A percentile compares a stretch with the other conserved stretches of the same genome.
Conservation (phyloP, 2,888 invertebrate genomes). For the Morpho achilles region DNA sequence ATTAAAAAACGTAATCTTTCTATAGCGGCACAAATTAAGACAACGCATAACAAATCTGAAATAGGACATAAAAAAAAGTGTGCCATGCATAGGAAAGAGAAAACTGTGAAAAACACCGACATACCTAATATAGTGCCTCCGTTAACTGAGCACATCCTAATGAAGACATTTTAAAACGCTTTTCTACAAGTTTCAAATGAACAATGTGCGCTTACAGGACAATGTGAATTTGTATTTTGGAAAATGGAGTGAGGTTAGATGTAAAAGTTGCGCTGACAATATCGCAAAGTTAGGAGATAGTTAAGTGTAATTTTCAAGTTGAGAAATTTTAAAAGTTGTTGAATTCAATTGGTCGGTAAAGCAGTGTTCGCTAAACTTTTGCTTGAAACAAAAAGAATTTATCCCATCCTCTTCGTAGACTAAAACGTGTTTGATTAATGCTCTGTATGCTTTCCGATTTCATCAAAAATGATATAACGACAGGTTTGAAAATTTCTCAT, state of each 20-base stretch:
- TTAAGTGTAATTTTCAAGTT: slow-evolving; percentile 33
- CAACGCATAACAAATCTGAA: slow-evolving; percentile 68
- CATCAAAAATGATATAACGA: neutral
- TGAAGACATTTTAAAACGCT: slow-evolving; percentile 58
- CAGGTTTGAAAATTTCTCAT: slow-evolving; percentile 36
- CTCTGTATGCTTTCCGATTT: neutral
- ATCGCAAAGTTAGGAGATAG: slow-evolving; percentile 49
- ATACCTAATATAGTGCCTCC: slow-evolving; percentile 55
- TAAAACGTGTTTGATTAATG: too few relatives aligned
- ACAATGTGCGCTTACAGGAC: slow-evolving; percentile 18
- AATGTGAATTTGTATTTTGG: slow-evolving; percentile 22
- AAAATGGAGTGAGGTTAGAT: slow-evolving; percentile 38
- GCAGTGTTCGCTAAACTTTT: too few relatives aligned
- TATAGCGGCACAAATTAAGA: slow-evolving; percentile 63
- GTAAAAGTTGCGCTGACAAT: slow-evolving; percentile 64
- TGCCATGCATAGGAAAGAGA: slow-evolving; percentile 56
- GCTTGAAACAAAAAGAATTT: too few relatives aligned
- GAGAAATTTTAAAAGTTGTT: slow-evolving; percentile 32
- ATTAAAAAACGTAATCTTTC: slow-evolving; percentile 58
- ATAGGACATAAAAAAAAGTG: slow-evolving; percentile 65
- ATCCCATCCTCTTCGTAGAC: too few relatives aligned
- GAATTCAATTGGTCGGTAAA: neutral
- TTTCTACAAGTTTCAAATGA: slow-evolving; percentile 13
- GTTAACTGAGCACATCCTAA: slow-evolving; percentile 58
- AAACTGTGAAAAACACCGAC: slow-evolving; percentile 46